These are phyloP conservation scores for Idaea dimidiata DNA, from an alignment of 2,888 invertebrate species.

Conservation along the genomic window DNA sequence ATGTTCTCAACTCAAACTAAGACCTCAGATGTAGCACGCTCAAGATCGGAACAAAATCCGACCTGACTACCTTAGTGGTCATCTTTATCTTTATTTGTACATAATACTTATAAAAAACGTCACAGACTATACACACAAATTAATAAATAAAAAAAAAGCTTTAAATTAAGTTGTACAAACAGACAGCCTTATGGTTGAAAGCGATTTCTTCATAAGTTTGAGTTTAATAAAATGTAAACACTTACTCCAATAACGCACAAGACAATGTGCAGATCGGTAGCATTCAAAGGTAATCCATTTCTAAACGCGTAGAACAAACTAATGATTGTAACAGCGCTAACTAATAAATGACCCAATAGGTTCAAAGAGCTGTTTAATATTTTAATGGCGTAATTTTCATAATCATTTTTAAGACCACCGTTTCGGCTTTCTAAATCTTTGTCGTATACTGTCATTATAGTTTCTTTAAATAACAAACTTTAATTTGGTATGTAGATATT, in stretches of 20 bases:
- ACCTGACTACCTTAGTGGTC: no score
- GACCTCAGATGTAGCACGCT: no score
- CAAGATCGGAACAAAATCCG: no score
- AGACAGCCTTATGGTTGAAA: no score
- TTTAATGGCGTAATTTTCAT: constrained; percentile 39
- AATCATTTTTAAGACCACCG: constrained; percentile 8
- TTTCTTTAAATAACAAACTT: neutral
- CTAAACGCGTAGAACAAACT: constrained; percentile 45
- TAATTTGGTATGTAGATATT: neutral
- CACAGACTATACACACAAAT: no score
- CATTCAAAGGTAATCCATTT: constrained; percentile 41
- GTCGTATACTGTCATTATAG: neutral
- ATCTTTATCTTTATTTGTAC: no score
- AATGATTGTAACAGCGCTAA: constrained; percentile 53
- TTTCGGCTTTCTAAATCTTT: neutral
- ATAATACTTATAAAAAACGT: no score
- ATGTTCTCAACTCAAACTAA: no score
- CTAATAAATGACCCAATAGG: constrained; percentile 52
- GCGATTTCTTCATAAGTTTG: neutral
- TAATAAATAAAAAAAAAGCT: no score
- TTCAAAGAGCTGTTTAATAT: constrained; percentile 51
- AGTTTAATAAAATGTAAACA: constrained; percentile 13
- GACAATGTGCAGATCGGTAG: constrained; percentile 50
- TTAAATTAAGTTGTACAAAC: no score
- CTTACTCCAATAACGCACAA: constrained; percentile 69